A percentile compares a stretch with the other conserved stretches of the same genome.
Conservation (phyloP, 2,113 vertebrate species). For the Cynopterus brachyotis region DNA sequence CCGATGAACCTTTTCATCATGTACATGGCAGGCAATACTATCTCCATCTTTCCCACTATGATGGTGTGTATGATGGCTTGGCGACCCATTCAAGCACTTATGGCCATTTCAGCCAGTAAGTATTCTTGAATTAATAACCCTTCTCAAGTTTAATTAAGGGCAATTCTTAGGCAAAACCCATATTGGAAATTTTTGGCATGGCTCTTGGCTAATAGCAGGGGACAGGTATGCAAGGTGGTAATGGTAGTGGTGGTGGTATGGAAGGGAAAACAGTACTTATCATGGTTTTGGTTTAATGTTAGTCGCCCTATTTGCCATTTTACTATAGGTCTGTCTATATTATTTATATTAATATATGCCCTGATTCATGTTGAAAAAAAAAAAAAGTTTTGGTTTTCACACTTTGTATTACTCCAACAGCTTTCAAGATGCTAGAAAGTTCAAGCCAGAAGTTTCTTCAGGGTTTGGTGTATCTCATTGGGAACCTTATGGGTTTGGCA, state of each 20-base stretch:
- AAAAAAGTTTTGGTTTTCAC: not conserved
- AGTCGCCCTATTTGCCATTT: not conserved
- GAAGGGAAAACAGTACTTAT: not conserved
- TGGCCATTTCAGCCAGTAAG: conserved; percentile 98
- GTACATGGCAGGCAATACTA: conserved; percentile 99
- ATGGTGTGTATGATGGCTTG: conserved; percentile 99
- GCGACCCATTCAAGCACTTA: conserved; percentile 97
- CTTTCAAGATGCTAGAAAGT: conserved; percentile 96
- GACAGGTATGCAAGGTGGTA: not conserved
- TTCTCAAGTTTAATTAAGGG: not conserved
- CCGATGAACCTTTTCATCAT: conserved; percentile 99
- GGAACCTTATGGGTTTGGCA: conserved; percentile 95
- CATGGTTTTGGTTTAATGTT: not conserved
- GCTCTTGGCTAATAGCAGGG: not conserved
- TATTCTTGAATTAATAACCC: conserved; percentile 59
- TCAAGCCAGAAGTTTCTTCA: conserved; percentile 97
- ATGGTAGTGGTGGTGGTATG: not conserved
- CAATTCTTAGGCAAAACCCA: not conserved
- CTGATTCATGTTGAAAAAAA: not conserved
- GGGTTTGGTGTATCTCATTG: conserved; percentile 94
- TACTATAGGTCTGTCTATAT: not conserved
- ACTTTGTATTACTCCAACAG: conserved; percentile 78
- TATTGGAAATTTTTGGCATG: not conserved
- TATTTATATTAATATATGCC: not conserved
- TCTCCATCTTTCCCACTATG: conserved; percentile 99